Conservation (phyloP, 2,888 invertebrate genomes). For the Oligia fasciuncula region DNA sequence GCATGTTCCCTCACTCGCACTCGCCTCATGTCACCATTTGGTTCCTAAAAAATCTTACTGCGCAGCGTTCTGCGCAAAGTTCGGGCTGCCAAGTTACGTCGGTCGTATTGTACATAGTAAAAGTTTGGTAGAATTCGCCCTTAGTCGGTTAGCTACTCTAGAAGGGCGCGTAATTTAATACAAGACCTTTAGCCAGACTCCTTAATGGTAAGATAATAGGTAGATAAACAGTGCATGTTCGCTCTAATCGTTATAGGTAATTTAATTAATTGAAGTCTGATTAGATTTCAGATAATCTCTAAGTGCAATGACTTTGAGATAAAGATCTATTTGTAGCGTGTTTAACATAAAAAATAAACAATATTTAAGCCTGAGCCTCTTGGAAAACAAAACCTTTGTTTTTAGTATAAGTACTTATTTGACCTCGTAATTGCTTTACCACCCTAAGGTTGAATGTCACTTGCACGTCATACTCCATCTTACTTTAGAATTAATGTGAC, state of each 20-base stretch:
- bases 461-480: neutral
- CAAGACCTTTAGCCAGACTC: too few relatives aligned
- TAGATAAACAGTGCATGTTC: neutral
- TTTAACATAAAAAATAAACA: neutral
- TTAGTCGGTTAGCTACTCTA: neutral
- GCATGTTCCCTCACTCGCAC: too few relatives aligned
- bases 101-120: neutral
- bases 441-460: neutral
- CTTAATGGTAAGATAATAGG: neutral
- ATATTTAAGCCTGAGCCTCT: neutral
- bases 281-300: slow-evolving; percentile 1
- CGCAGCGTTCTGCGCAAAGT: too few relatives aligned
- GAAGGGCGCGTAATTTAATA: neutral
- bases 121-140: neutral
- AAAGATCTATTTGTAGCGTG: neutral
- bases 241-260: slow-evolving; percentile 32
- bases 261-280: slow-evolving; percentile 30
- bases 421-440: neutral
- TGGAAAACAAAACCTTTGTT: neutral
- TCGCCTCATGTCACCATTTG: too few relatives aligned
- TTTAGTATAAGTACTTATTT: neutral
- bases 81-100: too few relatives aligned
- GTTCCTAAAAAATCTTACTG: too few relatives aligned
- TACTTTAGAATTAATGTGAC: neutral
- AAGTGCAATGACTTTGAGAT: slow-evolving; percentile 28